Conservation (phyloP, 2,113 vertebrate genomes). For the Zeus faber region DNA sequence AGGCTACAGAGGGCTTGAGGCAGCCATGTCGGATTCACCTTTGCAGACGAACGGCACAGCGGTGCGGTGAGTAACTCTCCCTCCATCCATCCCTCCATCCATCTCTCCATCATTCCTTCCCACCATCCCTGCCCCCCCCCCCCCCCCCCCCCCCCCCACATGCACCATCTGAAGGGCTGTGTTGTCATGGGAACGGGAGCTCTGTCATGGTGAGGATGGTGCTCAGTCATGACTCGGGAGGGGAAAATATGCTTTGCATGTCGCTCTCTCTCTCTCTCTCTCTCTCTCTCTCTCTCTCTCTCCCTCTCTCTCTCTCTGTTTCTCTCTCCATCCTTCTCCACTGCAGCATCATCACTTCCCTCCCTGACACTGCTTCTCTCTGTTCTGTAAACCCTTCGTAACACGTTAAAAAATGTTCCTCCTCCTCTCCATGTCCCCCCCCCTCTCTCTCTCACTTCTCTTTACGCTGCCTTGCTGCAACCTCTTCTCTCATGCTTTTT, state of each 20-base stretch:
- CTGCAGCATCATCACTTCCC: no score
- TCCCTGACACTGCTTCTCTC: no score
- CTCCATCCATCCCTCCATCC: constrained; percentile 24
- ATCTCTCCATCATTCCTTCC: no score
- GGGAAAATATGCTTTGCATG: constrained; percentile 44
- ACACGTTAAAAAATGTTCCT: no score
- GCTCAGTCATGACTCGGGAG: constrained; percentile 69
- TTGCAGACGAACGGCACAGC: constrained; percentile 61
- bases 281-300: background rate
- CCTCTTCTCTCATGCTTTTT: background rate
- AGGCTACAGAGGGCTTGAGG: constrained; percentile 33
- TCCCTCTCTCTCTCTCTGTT: background rate
- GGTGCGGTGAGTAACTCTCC: constrained; percentile 53
- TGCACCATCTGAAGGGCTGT: constrained; percentile 54
- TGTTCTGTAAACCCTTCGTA: no score
- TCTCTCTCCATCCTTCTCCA: background rate
- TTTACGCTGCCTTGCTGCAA: background rate
- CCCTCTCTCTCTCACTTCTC: background rate
- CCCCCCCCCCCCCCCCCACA: constrained; percentile 12
- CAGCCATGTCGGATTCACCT: constrained; percentile 68
- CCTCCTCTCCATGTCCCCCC: background rate
- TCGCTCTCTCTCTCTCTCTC: background rate
- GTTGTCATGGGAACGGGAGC: constrained; percentile 69
- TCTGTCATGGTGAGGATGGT: constrained; percentile 65
- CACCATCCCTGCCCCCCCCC: constrained; percentile 12